A percentile compares a stretch with the other conserved stretches of the same genome.
phyloP scores from a whole-genome alignment of 2,888 invertebrate species.

The Malthinus seriepunctatus region DNA sequence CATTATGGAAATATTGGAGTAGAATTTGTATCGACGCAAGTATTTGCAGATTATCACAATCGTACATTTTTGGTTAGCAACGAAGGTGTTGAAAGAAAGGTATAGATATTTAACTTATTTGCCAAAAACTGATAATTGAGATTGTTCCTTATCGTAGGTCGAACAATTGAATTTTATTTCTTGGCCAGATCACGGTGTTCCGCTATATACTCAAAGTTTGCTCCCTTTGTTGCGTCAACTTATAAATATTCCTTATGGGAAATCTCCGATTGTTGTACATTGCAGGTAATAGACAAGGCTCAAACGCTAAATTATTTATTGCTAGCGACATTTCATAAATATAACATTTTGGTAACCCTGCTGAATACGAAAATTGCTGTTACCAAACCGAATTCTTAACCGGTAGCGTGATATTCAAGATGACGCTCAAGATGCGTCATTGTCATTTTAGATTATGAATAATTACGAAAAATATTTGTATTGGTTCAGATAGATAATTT shows the following conservation, averaged over 20 bases:
- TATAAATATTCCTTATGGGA: slow-evolving; percentile 44
- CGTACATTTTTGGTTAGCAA: slow-evolving; percentile 56
- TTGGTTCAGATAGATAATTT: too few relatives aligned
- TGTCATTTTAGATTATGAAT: too few relatives aligned
- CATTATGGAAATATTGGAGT: slow-evolving; percentile 49
- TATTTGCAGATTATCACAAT: slow-evolving; percentile 51
- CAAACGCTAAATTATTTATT: neutral
- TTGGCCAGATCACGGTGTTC: slow-evolving; percentile 60
- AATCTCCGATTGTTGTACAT: slow-evolving; percentile 57
- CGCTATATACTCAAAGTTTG: slow-evolving; percentile 38
- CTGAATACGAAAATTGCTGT: too few relatives aligned
- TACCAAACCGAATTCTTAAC: neutral
- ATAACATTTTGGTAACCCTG: too few relatives aligned
- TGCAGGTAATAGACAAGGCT: slow-evolving; percentile 43
- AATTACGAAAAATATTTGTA: too few relatives aligned
- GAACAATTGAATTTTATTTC: slow-evolving; percentile 57
- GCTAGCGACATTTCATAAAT: too few relatives aligned
- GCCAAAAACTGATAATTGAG: slow-evolving; percentile 30
- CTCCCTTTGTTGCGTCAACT: slow-evolving; percentile 41
- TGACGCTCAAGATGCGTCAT: too few relatives aligned
- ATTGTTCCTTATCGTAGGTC: slow-evolving; percentile 48
- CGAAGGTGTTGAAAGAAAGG: slow-evolving; percentile 53
- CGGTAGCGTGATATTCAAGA: too few relatives aligned
- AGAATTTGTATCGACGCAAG: slow-evolving; percentile 42
- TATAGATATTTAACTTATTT: slow-evolving; percentile 28